phyloP scores from a whole-genome alignment of 2,797 vertebrate species.

The Eleutherodactylus coqui region DNA sequence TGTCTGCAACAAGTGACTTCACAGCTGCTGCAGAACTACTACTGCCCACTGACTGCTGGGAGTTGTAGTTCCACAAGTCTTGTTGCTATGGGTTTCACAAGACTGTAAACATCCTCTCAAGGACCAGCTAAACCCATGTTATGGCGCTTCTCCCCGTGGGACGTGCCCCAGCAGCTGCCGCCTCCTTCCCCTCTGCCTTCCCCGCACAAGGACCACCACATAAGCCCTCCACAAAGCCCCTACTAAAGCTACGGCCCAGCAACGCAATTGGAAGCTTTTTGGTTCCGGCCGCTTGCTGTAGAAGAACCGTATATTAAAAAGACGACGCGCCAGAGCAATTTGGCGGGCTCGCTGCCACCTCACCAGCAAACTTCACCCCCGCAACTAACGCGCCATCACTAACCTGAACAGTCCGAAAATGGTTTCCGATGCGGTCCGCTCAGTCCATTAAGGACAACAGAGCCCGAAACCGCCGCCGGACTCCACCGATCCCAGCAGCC shows the following conservation, averaged over 20 bases:
- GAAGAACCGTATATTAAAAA: too few species aligned
- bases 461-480: background rate
- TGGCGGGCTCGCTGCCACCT: constrained; percentile 33
- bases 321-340: background rate
- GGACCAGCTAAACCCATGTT: too few species aligned
- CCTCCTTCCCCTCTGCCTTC: background rate
- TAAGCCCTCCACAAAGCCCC: too few species aligned
- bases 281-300: background rate
- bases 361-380: background rate
- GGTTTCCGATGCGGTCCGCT: background rate
- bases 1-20: background rate
- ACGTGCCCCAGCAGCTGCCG: background rate
- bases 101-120: too few species aligned
- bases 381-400: background rate
- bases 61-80: background rate
- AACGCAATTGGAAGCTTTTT: background rate
- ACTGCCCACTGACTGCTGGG: background rate
- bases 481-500: background rate
- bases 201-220: background rate
- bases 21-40: background rate
- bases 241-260: too few species aligned
- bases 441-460: background rate
- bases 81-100: too few species aligned
- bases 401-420: constrained; percentile 9
- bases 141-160: background rate